Percentiles rank a stretch among this genome's conserved stretches.
phyloP scores from a whole-genome alignment of 2,888 invertebrate species.

The Elgonia sp. region DNA sequence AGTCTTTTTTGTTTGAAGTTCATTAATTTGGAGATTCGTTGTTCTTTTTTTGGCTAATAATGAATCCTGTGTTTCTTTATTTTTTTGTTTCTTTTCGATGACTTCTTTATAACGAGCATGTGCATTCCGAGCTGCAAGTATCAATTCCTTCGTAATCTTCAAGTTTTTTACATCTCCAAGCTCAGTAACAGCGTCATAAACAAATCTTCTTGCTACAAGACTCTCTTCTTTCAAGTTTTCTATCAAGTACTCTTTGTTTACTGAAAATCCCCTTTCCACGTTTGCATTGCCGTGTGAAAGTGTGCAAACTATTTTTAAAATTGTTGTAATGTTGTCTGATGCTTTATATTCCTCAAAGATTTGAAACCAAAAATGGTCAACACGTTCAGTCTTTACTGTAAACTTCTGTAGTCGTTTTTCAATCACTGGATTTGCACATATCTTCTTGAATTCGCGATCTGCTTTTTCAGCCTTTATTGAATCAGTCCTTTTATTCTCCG shows the following conservation, averaged over 20 bases:
- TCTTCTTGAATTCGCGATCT: neutral
- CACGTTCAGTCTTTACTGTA: neutral
- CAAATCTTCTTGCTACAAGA: no score
- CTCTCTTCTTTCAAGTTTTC: no score
- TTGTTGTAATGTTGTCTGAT: slow-evolving; percentile 55
- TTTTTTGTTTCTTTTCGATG: no score
- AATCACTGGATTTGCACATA: neutral
- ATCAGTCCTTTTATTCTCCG: neutral
- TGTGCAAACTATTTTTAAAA: slow-evolving; percentile 70
- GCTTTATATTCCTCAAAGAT: neutral
- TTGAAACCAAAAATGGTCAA: neutral
- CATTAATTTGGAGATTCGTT: no score
- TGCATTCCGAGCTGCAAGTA: no score
- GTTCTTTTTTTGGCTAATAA: no score
- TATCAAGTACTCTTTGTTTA: slow-evolving; percentile 12
- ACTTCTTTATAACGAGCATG: no score
- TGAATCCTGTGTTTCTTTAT: no score
- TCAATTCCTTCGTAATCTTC: no score
- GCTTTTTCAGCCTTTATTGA: neutral
- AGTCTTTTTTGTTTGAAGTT: no score
- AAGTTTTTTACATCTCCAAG: no score
- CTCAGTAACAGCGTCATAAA: no score
- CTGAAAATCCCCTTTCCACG: slow-evolving; percentile 77
- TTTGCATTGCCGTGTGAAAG: slow-evolving; percentile 78
- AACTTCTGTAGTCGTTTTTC: neutral